Conservation (phyloP, 2,888 invertebrate species). For the Suillia variegata region DNA sequence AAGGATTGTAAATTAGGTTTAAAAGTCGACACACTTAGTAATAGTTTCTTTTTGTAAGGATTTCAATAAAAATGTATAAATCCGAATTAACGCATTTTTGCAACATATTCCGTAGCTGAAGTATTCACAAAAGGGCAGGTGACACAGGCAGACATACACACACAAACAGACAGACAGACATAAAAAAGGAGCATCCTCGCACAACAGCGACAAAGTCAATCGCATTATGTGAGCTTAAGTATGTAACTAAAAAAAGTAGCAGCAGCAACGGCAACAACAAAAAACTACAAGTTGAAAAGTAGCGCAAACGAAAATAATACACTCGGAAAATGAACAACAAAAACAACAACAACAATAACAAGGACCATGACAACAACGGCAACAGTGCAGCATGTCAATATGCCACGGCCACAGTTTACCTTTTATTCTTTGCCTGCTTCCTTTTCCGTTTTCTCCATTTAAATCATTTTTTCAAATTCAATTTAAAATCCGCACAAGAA, state of each 20-base stretch:
- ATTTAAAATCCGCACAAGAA: too few species aligned
- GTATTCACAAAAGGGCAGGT: too few species aligned
- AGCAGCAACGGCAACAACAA: neutral
- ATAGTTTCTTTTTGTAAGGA: too few species aligned
- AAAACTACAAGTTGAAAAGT: neutral
- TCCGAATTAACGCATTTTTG: too few species aligned
- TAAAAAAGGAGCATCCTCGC: constrained; percentile 13
- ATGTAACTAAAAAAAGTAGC: neutral
- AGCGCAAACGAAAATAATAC: neutral
- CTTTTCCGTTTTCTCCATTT: neutral
- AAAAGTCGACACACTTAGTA: too few species aligned
- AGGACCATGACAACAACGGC: neutral
- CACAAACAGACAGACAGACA: neutral
- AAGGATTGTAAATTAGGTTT: too few species aligned
- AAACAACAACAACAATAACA: neutral
- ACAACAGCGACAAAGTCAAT: constrained; percentile 35
- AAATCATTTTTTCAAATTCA: too few species aligned
- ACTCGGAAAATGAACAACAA: neutral
- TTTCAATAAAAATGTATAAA: too few species aligned
- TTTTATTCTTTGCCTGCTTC: neutral
- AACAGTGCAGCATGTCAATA: neutral
- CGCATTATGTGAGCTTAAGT: constrained; percentile 11
- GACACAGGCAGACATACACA: too few species aligned
- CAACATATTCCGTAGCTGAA: too few species aligned
- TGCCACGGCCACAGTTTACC: neutral